Evolutionary conservation across 92 coral and sea anemone species (phyloP).

Genomic region (Plumapathes pennacea): DNA sequence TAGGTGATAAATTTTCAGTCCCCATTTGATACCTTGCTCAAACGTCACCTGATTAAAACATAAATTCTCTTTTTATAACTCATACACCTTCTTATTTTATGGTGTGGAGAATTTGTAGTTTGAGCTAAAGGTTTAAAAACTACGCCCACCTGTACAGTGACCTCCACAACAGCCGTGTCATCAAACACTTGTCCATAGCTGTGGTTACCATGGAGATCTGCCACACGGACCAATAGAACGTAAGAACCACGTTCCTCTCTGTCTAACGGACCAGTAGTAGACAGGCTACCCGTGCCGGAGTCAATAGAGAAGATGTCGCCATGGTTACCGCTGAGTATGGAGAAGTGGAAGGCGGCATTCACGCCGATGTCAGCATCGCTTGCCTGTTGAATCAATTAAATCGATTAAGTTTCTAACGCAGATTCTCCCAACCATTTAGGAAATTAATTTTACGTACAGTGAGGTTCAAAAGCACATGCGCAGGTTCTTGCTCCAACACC

Average conservation of each 20-base stretch:
- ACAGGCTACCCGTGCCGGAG: slow-evolving; percentile 63
- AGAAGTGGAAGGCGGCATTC: slow-evolving; percentile 72
- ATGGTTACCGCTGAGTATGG: slow-evolving; percentile 70
- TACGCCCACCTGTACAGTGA: slow-evolving; percentile 70
- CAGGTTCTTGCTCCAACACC: slow-evolving; percentile 62
- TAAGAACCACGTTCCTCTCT: slow-evolving; percentile 57
- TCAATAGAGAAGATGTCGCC: slow-evolving; percentile 65
- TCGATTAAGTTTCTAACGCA: background rate
- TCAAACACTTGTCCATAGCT: slow-evolving; percentile 72
- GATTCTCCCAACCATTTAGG: background rate
- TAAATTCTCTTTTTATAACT: no score
- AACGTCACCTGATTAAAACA: no score
- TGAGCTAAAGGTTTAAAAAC: no score
- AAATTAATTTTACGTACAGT: slow-evolving; percentile 43
- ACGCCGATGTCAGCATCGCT: slow-evolving; percentile 80
- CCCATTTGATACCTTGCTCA: no score
- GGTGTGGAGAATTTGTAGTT: no score
- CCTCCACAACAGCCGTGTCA: slow-evolving; percentile 79
- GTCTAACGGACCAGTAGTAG: slow-evolving; percentile 71
- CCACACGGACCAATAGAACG: slow-evolving; percentile 65
- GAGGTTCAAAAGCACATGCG: slow-evolving; percentile 58
- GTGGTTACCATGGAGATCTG: slow-evolving; percentile 83
- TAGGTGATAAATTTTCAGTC: no score
- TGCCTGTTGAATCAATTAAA: slow-evolving; percentile 71
- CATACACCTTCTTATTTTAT: no score